Conservation (phyloP, 1,140 invertebrate species). For the Trachymyrmex cornetzi region DNA sequence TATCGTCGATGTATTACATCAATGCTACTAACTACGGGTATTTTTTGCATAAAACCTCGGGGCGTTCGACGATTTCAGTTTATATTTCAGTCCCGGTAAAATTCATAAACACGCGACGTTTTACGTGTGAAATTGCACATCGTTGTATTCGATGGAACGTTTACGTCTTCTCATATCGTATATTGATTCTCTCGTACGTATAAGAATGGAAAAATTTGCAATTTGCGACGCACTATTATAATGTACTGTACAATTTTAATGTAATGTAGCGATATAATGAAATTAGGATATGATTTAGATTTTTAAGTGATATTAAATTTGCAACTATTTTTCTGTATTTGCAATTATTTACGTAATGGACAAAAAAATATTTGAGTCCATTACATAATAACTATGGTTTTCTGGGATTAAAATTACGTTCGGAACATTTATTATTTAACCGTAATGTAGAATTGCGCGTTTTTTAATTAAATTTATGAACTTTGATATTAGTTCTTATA, state of each 20-base stretch:
- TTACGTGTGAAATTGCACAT: constrained; percentile 28
- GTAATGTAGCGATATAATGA: neutral
- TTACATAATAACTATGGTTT: neutral
- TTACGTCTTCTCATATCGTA: neutral
- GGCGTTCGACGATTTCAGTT: neutral
- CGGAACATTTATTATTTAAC: neutral
- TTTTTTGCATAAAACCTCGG: constrained; percentile 12
- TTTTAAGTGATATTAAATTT: neutral
- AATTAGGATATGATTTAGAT: neutral
- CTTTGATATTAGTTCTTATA: neutral
- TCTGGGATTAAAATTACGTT: neutral
- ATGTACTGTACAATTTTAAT: neutral
- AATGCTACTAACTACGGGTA: neutral
- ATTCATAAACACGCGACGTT: constrained; percentile 28
- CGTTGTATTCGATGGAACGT: neutral
- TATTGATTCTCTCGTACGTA: neutral
- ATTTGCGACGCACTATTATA: neutral
- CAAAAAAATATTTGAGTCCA: neutral
- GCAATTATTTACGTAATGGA: too few relatives aligned
- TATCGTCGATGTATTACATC: constrained; percentile 24
- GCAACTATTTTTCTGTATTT: too few relatives aligned
- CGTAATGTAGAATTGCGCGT: neutral
- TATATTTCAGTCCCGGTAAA: neutral
- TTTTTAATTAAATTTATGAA: neutral
- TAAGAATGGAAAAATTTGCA: constrained; percentile 3